A percentile compares a stretch with the other conserved stretches of the same genome.
These are phyloP conservation scores for Brachyhypopomus occidentalis DNA, from an alignment of 2,113 vertebrate species.

Conservation along the genomic window DNA sequence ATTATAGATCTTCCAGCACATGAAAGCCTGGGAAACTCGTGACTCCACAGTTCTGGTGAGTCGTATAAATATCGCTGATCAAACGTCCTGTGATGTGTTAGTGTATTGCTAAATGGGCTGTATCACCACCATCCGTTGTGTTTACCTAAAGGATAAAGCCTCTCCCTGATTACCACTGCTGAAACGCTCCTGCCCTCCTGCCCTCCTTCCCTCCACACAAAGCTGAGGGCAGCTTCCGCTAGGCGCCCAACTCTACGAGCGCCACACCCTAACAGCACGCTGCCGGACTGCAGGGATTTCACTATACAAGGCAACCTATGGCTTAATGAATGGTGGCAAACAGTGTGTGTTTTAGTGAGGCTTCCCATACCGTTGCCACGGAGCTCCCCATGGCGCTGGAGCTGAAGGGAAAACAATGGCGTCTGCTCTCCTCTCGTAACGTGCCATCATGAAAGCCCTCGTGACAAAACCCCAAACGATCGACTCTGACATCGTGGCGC, in stretches of 20 bases:
- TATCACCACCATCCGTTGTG: slow-evolving; percentile 63
- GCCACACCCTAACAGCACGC: not conserved
- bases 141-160: slow-evolving; percentile 72
- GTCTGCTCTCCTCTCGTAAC: slow-evolving; percentile 45
- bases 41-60: slow-evolving; percentile 47
- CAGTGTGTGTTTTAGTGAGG: not conserved
- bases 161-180: slow-evolving; percentile 70
- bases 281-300: not conserved
- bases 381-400: not conserved
- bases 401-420: slow-evolving; percentile 40
- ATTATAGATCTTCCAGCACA: slow-evolving; percentile 30
- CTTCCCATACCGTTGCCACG: not conserved
- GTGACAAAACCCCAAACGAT: slow-evolving; percentile 69
- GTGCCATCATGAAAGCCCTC: slow-evolving; percentile 59
- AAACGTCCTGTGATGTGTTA: slow-evolving; percentile 51
- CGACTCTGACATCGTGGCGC: slow-evolving; percentile 66
- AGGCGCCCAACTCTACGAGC: not conserved
- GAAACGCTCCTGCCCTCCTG: slow-evolving; percentile 59
- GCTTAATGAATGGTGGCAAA: slow-evolving; percentile 37
- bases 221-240: slow-evolving; percentile 5
- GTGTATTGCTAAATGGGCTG: slow-evolving; percentile 73
- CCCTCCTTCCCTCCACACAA: slow-evolving; percentile 56
- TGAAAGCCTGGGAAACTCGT: slow-evolving; percentile 30
- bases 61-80: slow-evolving; percentile 66
- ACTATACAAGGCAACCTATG: not conserved